Evolutionary conservation across 1,140 invertebrate genomes (phyloP).

Genomic region (Zaprionus ghesquierei): DNA sequence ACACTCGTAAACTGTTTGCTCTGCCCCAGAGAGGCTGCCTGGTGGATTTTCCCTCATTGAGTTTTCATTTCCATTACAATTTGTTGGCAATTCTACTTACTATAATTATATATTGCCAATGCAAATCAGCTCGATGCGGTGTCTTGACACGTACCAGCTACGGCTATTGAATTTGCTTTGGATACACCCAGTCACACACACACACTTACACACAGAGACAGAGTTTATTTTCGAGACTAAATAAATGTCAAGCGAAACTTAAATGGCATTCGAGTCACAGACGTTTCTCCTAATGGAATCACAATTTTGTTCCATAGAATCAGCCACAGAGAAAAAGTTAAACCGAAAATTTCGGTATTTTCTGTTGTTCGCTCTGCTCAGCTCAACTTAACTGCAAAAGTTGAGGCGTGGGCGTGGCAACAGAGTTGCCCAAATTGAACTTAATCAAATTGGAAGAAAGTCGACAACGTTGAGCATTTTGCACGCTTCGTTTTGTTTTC

Average conservation of each 20-base stretch:
- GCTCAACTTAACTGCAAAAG: conserved; percentile 67
- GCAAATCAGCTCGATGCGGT: conserved; percentile 48
- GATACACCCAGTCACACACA: neutral
- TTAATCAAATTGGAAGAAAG: conserved; percentile 76
- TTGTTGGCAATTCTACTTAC: conserved; percentile 29
- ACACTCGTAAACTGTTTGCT: neutral
- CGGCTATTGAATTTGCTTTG: neutral
- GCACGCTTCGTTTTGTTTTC: conserved; percentile 61
- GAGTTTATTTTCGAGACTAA: conserved; percentile 3
- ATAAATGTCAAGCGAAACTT: conserved; percentile 59
- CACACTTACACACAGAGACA: neutral
- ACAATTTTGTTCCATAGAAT: conserved; percentile 50
- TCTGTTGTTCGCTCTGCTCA: conserved; percentile 21
- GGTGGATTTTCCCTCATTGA: conserved; percentile 6
- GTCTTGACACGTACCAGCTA: conserved; percentile 28
- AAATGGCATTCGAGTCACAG: conserved; percentile 74
- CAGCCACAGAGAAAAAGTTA: conserved; percentile 28
- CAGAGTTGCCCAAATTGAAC: conserved; percentile 69
- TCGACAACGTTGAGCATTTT: conserved; percentile 62
- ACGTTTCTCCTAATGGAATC: conserved; percentile 76
- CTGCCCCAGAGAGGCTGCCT: neutral
- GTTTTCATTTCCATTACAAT: conserved; percentile 26
- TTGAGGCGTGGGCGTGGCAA: conserved; percentile 58
- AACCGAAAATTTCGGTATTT: conserved; percentile 29
- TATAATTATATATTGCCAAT: conserved; percentile 73